Conservation (phyloP, 2,797 vertebrate genomes). For the Pristis pectinata region DNA sequence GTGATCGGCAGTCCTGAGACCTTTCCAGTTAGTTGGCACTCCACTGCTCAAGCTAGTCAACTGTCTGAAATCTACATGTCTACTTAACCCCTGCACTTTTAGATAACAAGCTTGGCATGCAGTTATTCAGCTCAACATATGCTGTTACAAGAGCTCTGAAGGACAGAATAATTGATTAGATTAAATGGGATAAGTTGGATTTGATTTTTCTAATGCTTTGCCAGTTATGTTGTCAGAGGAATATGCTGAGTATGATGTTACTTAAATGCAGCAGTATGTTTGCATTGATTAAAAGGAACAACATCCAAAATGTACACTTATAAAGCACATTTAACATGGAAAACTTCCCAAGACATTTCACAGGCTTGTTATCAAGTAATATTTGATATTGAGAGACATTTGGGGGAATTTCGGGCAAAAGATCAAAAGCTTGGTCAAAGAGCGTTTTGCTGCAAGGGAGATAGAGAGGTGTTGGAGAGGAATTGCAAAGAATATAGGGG, state of each 20-base stretch:
- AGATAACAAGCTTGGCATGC: constrained; percentile 2
- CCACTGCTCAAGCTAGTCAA: background rate
- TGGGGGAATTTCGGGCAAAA: background rate
- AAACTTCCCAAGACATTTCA: background rate
- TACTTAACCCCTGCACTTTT: constrained; percentile 20
- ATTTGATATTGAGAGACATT: background rate
- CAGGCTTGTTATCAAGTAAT: no score
- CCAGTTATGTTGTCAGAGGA: constrained; percentile 32
- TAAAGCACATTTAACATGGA: background rate
- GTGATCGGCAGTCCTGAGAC: background rate
- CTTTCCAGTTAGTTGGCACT: constrained; percentile 2
- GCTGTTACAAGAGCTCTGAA: constrained; percentile 24
- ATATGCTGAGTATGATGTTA: background rate
- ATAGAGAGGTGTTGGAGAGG: background rate
- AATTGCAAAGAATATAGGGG: background rate
- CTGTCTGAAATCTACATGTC: background rate
- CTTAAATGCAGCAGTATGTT: background rate
- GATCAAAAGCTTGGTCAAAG: background rate
- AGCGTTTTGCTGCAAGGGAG: background rate
- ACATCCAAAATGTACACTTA: background rate
- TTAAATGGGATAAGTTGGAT: constrained; percentile 36
- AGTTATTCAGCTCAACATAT: constrained; percentile 31
- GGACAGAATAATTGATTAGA: constrained; percentile 36
- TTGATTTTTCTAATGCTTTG: constrained; percentile 22
- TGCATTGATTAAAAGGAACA: background rate